Evolutionary conservation across 37 sponge, comb jelly and placozoan species (phyloP), one percentile per base, ranked within the genome.

Genomic region (Halichondria panicea): DNA sequence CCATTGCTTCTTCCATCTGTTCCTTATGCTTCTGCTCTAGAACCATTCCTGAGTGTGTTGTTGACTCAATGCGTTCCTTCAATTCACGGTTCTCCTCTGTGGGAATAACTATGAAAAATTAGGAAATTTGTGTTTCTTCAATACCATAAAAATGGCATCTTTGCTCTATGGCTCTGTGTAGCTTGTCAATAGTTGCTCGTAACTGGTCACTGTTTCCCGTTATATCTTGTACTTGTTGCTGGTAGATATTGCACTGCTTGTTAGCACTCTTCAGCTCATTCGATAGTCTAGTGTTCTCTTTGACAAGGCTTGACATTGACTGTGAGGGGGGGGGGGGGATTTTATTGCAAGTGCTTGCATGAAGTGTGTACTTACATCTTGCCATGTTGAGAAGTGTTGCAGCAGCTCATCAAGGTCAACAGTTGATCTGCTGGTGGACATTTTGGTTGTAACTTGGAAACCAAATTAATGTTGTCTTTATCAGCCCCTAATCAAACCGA

Each of bases 1-100:
- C 86, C 45, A 90, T n/a, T 22, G 87, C 82, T 28, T 76, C 74
- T 21, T 60, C 45, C 78, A 90, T 81, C 68, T 85, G 82, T 22
- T 67, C 19, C 42, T 43, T 40, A 55, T 81, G 86, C n/a, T 76
- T 48, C 54, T 84, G 19, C 40, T 90, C 91, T 45, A 90, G 57
- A 30, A 62, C 64, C 30, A 42, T 30, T 3, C 75, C 39, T 33
- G 64, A 56, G 24, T 36, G 21, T 44, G 85, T 32, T 60, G 77
- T 39, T 13, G 22, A 44, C 45, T 41, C 33, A 40, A 90, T 61
- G 61, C 76, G 68, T 27, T 80, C 77, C 46, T 85, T 81, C 52
- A 89, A 46, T 15, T 22, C 28, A 15, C 30, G n/a, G 11, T 21
- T 43, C n/a, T 5, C 28, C 70, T 69, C 46, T 44, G 24, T 44